These are phyloP conservation scores for Drosophila biarmipes DNA, from an alignment of 1,140 invertebrate species.

Conservation along the genomic window DNA sequence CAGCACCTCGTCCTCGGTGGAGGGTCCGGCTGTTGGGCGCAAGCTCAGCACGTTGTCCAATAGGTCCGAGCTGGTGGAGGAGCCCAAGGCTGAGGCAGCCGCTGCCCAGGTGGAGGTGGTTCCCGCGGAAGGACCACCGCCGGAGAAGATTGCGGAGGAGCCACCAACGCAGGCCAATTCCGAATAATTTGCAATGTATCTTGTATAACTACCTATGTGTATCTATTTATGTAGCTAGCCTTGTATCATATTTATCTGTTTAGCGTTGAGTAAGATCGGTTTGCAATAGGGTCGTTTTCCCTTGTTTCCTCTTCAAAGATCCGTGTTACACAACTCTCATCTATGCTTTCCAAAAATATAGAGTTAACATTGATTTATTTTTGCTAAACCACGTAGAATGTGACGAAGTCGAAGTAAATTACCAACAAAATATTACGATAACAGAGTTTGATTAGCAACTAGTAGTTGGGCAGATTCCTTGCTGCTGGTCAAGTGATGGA, in stretches of 20 bases:
- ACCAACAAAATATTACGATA: conserved; percentile 65
- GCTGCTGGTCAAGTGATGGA: conserved; percentile 64
- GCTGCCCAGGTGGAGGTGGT: conserved; percentile 14
- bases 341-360: conserved; percentile 59
- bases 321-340: conserved; percentile 28
- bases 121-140: neutral
- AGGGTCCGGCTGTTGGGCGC: conserved; percentile 26
- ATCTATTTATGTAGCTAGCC: conserved; percentile 53
- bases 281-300: conserved; percentile 3
- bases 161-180: conserved; percentile 8
- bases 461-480: conserved; percentile 44
- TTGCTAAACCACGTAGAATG: conserved; percentile 74
- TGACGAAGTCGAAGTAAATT: conserved; percentile 77
- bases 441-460: conserved; percentile 48
- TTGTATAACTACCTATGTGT: conserved; percentile 37
- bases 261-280: conserved; percentile 18
- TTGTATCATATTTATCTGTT: conserved; percentile 47
- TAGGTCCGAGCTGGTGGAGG: conserved; percentile 32
- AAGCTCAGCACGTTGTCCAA: conserved; percentile 62
- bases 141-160: conserved; percentile 14
- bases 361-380: conserved; percentile 68
- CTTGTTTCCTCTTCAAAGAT: conserved; percentile 10
- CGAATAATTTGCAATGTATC: conserved; percentile 47
- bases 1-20: conserved; percentile 67
- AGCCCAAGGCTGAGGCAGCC: conserved; percentile 27